Evolutionary conservation across 2,888 invertebrate species (phyloP), one percentile per base, ranked within the genome.

Genomic region (Agrotis ipsilon): DNA sequence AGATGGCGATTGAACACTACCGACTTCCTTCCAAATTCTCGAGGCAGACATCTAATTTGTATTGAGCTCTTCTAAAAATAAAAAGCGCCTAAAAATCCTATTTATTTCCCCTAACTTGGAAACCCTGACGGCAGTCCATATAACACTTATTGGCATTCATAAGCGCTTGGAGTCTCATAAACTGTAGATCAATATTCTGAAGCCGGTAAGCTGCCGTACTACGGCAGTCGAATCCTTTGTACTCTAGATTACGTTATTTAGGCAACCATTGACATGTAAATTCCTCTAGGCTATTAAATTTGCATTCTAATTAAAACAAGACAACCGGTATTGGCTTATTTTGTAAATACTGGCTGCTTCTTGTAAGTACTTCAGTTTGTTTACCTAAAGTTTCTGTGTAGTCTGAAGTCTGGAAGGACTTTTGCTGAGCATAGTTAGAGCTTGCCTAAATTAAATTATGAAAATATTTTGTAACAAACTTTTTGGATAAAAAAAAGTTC

Each of bases 201-300:
- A 89, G 88, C 87, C 86, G 80, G 87, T 90, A 90, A 92, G 89
- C 88, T 86, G 87, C 79, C 81, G 77, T 82, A 80, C 76, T 63
- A 73, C 85, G 80, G 83, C 78, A 77, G 84, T 85, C 74, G 84
- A 86, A 84, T 86, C 94, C 94, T 94, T 96, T 95, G 94, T 95
- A 89, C 88, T 88, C 86, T 86, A 90, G 91, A 92, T 93, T 91
- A 91, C 92, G 91, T 94, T 94, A 93, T 94, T 94, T 94, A 92
- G 91, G 90, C 85, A 90, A 87, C 93, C 93, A 95, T 96, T 95
- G 96, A 94, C 95, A 95, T 95, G 96, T 94, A 94, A 96, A 96
- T 95, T 92, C 92, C 94, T 92, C 82, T 85, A 89, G 91, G 92
- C 95, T 94, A 95, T 96, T 95, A 95, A 94, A 95, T 96, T 95